A percentile compares a stretch with the other conserved stretches of the same genome.
Evolutionary conservation across 2,113 vertebrate species (phyloP).

Genomic region (Geococcyx californianus): DNA sequence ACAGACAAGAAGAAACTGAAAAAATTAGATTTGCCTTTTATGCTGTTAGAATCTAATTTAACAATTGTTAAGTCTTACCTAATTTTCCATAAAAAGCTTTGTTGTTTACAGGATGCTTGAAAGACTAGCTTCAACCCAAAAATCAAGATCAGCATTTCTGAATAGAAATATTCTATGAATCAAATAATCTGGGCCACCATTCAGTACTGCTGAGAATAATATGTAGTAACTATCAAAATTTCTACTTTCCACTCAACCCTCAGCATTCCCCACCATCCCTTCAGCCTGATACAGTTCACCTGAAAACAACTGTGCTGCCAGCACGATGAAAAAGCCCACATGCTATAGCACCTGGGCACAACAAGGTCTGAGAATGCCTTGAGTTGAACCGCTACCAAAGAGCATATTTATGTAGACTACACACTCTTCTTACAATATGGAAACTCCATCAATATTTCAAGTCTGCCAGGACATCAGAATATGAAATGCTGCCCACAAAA

Average conservation of each 20-base stretch:
- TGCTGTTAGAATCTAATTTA: not conserved
- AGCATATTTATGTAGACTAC: rapidly evolving
- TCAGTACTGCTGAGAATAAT: not conserved
- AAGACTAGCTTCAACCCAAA: not conserved
- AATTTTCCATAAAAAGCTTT: not conserved
- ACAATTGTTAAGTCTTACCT: not conserved
- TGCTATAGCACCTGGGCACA: not conserved
- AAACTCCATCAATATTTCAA: not conserved
- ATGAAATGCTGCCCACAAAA: not conserved
- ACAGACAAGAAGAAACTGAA: not conserved
- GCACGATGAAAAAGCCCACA: not conserved
- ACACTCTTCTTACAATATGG: not conserved
- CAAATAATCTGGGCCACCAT: rapidly evolving
- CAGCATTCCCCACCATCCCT: not conserved
- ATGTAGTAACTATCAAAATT: rapidly evolving
- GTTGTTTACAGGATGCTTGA: not conserved
- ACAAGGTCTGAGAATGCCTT: not conserved
- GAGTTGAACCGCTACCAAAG: not conserved
- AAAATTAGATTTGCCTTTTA: not conserved
- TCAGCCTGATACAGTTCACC: not conserved
- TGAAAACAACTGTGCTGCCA: not conserved
- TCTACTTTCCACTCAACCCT: not conserved
- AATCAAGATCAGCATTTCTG: not conserved
- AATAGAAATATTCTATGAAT: not conserved
- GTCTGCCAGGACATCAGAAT: not conserved